Conservation (phyloP, 2,113 vertebrate genomes). For the Pluvianellus socialis region DNA sequence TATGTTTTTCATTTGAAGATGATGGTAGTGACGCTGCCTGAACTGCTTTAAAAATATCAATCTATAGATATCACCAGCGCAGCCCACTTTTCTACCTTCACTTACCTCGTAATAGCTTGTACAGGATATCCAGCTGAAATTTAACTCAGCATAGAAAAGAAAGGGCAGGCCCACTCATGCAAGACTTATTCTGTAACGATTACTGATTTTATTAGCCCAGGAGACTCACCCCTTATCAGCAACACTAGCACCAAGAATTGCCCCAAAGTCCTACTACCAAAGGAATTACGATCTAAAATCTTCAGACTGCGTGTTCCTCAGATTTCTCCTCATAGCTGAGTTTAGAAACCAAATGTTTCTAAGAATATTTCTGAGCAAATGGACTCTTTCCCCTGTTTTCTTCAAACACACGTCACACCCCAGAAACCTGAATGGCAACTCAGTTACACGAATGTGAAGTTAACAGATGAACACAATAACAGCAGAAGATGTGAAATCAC, state of each 20-base stretch:
- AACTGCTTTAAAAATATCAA: background rate
- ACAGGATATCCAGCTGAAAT: background rate
- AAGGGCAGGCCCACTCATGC: background rate
- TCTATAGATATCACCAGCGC: background rate
- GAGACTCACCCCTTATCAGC: background rate
- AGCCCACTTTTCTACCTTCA: background rate
- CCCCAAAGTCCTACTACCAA: background rate
- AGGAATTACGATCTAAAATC: background rate
- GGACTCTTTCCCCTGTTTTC: background rate
- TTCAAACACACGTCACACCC: background rate
- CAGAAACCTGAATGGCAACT: background rate
- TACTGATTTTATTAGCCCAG: background rate
- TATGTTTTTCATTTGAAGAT: background rate
- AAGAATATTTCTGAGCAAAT: background rate
- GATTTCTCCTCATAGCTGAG: background rate
- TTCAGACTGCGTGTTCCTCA: fast-evolving
- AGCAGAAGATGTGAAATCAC: background rate
- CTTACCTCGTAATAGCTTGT: background rate
- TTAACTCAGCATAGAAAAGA: background rate
- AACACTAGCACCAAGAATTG: background rate
- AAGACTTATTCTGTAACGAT: background rate
- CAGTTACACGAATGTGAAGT: background rate
- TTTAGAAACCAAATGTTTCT: background rate
- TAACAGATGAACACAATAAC: background rate
- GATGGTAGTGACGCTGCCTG: background rate